A percentile compares a stretch with the other conserved stretches of the same genome.
phyloP scores from a whole-genome alignment of 2,113 vertebrate species.

The Perccottus glenii region DNA sequence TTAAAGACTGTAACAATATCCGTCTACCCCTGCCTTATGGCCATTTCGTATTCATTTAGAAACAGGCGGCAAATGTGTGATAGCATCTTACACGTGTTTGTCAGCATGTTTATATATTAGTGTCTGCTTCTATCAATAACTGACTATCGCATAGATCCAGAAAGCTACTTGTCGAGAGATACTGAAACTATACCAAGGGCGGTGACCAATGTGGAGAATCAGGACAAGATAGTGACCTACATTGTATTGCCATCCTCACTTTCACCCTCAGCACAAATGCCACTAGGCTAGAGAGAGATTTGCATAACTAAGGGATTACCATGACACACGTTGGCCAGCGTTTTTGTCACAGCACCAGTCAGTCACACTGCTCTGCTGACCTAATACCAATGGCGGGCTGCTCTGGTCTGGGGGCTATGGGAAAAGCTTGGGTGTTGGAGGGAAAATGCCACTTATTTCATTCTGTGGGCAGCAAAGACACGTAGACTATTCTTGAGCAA shows the following conservation, averaged over 20 bases:
- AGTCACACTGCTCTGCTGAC: constrained; percentile 58
- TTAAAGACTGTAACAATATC: constrained; percentile 67
- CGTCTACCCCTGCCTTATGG: constrained; percentile 46
- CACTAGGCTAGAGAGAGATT: constrained; percentile 58
- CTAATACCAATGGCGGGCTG: constrained; percentile 51
- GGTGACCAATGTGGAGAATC: constrained; percentile 42
- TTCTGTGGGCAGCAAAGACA: constrained; percentile 85
- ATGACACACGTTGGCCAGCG: constrained; percentile 66
- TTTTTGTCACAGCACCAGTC: constrained; percentile 68
- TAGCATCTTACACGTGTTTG: background rate
- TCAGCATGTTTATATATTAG: background rate
- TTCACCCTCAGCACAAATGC: constrained; percentile 59
- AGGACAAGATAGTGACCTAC: constrained; percentile 66
- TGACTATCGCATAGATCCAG: background rate
- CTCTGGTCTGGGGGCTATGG: constrained; percentile 72
- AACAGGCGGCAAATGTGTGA: constrained; percentile 44
- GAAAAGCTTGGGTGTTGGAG: constrained; percentile 85
- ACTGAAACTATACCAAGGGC: background rate
- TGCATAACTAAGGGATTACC: constrained; percentile 77
- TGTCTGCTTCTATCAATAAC: background rate
- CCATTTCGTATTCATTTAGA: constrained; percentile 44
- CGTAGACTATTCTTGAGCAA: constrained; percentile 81
- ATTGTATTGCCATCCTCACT: constrained; percentile 65
- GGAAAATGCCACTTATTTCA: constrained; percentile 86
- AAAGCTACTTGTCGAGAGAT: background rate